Conservation (phyloP, 92 coral and sea anemone genomes). For the Meandrina meandrites region DNA sequence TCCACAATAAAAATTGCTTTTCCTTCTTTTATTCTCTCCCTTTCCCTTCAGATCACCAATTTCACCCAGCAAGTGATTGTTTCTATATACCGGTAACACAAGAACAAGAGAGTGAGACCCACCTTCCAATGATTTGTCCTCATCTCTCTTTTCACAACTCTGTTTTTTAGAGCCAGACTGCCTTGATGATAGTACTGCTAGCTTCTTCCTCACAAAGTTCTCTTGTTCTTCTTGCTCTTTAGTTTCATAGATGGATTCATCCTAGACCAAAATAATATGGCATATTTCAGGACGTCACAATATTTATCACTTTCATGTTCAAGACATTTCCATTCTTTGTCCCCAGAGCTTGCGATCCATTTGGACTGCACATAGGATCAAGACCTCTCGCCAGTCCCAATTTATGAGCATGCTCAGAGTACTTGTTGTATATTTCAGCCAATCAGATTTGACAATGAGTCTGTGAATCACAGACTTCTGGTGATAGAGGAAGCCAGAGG, state of each 20-base stretch:
- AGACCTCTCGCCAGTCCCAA: too few relatives aligned
- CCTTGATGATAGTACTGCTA: constrained; percentile 5
- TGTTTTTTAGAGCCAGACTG: background rate
- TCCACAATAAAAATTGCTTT: too few relatives aligned
- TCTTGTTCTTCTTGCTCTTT: background rate
- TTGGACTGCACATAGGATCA: too few relatives aligned
- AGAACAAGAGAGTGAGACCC: background rate
- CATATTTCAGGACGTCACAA: background rate
- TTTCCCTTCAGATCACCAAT: background rate
- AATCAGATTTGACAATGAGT: too few relatives aligned
- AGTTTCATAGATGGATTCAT: background rate
- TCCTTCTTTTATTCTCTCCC: background rate
- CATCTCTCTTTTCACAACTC: background rate
- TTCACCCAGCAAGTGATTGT: background rate
- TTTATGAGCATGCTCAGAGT: too few relatives aligned
- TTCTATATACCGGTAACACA: background rate
- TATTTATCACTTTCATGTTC: too few relatives aligned
- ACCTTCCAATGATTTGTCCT: background rate
- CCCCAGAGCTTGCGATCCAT: too few relatives aligned
- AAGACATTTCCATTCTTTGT: too few relatives aligned
- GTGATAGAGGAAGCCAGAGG: too few relatives aligned
- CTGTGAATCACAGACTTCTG: too few relatives aligned
- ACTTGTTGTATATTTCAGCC: too few relatives aligned
- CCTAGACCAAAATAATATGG: background rate
- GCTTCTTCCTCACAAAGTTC: constrained; percentile 20